Evolutionary conservation across 2,888 invertebrate genomes (phyloP).

Genomic region (Agelastica alni): DNA sequence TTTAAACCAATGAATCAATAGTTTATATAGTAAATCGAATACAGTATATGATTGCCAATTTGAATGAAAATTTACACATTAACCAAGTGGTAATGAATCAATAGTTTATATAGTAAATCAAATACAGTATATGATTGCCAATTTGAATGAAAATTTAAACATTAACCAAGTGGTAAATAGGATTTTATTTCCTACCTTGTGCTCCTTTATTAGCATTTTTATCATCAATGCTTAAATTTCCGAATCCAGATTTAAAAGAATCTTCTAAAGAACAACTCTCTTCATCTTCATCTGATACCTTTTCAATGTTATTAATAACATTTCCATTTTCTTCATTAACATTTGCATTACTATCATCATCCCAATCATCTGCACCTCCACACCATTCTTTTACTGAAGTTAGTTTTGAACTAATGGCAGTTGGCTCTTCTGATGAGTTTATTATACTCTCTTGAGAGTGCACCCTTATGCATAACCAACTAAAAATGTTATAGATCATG

Average conservation of each 20-base stretch:
- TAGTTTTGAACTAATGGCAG: slow-evolving; percentile 25
- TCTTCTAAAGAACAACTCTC: slow-evolving; percentile 58
- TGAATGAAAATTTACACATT: too few species aligned
- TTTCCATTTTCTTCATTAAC: slow-evolving; percentile 75
- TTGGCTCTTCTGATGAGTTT: slow-evolving; percentile 33
- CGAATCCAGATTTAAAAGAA: slow-evolving; percentile 61
- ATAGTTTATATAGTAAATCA: too few species aligned
- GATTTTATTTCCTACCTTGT: slow-evolving; percentile 53
- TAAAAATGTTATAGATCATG: slow-evolving; percentile 48
- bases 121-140: too few species aligned
- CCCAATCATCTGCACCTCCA: slow-evolving; percentile 67
- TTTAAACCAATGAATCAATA: too few species aligned
- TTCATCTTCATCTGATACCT: slow-evolving; percentile 55
- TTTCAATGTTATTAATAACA: slow-evolving; percentile 58
- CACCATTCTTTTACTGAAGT: slow-evolving; percentile 66
- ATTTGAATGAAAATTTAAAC: too few species aligned
- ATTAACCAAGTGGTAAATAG: too few species aligned
- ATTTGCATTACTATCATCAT: slow-evolving; percentile 49
- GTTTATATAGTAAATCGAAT: too few species aligned
- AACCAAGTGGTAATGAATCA: too few species aligned
- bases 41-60: too few species aligned
- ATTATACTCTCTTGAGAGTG: slow-evolving; percentile 65
- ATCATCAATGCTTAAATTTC: slow-evolving; percentile 62
- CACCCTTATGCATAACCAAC: slow-evolving; percentile 78
- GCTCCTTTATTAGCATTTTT: slow-evolving; percentile 62